phyloP scores from a whole-genome alignment of 1,140 invertebrate genomes.

The Drosophila nigrodunni region DNA sequence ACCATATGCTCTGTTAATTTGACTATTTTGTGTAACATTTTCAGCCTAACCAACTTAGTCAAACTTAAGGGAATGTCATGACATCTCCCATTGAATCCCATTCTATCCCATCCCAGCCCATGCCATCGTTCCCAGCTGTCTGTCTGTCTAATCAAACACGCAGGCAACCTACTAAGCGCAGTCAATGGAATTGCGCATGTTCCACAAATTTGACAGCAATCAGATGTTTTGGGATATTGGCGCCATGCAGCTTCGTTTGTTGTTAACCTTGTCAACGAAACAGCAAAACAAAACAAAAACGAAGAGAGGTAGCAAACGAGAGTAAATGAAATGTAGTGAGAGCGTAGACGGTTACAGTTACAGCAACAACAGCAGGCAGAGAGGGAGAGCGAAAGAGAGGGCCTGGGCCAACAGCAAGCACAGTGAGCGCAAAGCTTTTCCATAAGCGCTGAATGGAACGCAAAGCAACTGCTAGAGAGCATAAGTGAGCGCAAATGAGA shows the following conservation, averaged over 20 bases:
- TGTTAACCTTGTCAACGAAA: conserved; percentile 78
- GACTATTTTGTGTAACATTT: background rate
- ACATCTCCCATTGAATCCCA: background rate
- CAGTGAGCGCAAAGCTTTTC: conserved; percentile 36
- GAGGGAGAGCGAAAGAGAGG: conserved; percentile 29
- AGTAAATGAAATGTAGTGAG: background rate
- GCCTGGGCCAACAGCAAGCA: conserved; percentile 43
- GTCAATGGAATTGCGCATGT: conserved; percentile 62
- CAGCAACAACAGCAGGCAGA: conserved; percentile 28
- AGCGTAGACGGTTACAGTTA: conserved; percentile 5
- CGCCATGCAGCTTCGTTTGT: conserved; percentile 69
- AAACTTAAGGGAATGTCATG: background rate
- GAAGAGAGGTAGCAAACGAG: conserved; percentile 34
- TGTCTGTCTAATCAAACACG: conserved; percentile 4
- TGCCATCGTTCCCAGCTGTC: background rate
- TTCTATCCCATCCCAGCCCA: background rate
- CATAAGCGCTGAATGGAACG: conserved; percentile 32
- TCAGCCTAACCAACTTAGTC: background rate
- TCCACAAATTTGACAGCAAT: conserved; percentile 69
- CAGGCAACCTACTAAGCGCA: conserved; percentile 26
- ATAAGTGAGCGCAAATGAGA: conserved; percentile 14
- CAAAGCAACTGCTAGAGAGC: conserved; percentile 23
- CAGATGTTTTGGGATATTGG: conserved; percentile 78
- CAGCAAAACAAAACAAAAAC: conserved; percentile 78
- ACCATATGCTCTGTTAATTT: background rate